Evolutionary conservation across 2,888 invertebrate genomes (phyloP).

Genomic region (Sinelater perroti): DNA sequence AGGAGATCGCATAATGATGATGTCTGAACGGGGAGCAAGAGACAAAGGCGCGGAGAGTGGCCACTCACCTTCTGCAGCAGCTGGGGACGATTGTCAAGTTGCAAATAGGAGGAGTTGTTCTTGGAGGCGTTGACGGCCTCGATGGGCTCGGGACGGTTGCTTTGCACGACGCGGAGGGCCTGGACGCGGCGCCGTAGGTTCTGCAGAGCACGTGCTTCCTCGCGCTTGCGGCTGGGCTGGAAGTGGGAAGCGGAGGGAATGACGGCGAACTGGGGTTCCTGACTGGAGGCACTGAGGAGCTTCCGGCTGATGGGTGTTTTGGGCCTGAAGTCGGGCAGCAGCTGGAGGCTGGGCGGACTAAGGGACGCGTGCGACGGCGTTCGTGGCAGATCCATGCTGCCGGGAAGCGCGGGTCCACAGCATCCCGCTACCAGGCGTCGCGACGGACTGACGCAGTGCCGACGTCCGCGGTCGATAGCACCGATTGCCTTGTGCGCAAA

Average conservation of each 20-base stretch:
- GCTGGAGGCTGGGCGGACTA: slow-evolving; percentile 51
- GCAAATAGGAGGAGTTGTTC: slow-evolving; percentile 58
- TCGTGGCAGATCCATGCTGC: slow-evolving; percentile 58
- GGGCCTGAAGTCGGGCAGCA: slow-evolving; percentile 48
- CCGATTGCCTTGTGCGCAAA: slow-evolving; percentile 39
- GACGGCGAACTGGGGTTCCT: slow-evolving; percentile 57
- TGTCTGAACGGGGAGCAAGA: no score
- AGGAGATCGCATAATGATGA: no score
- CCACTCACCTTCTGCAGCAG: slow-evolving; percentile 64
- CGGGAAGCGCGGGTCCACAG: slow-evolving; percentile 47
- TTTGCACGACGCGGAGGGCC: slow-evolving; percentile 65
- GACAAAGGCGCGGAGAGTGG: no score
- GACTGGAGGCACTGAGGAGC: slow-evolving; percentile 49
- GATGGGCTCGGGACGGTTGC: slow-evolving; percentile 59
- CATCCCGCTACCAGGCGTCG: slow-evolving; percentile 49
- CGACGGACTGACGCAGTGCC: slow-evolving; percentile 47
- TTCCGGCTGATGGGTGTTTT: slow-evolving; percentile 53
- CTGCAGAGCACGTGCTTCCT: slow-evolving; percentile 75
- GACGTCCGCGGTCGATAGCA: slow-evolving; percentile 39
- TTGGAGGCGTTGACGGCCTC: slow-evolving; percentile 60
- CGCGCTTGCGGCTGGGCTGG: slow-evolving; percentile 71
- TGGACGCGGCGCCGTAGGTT: slow-evolving; percentile 75
- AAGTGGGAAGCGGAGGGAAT: slow-evolving; percentile 61
- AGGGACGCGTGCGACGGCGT: slow-evolving; percentile 58
- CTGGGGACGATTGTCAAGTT: slow-evolving; percentile 73